These are phyloP conservation scores for Hemistola chrysoprasaria DNA, from an alignment of 2,888 invertebrate species.

Conservation along the genomic window DNA sequence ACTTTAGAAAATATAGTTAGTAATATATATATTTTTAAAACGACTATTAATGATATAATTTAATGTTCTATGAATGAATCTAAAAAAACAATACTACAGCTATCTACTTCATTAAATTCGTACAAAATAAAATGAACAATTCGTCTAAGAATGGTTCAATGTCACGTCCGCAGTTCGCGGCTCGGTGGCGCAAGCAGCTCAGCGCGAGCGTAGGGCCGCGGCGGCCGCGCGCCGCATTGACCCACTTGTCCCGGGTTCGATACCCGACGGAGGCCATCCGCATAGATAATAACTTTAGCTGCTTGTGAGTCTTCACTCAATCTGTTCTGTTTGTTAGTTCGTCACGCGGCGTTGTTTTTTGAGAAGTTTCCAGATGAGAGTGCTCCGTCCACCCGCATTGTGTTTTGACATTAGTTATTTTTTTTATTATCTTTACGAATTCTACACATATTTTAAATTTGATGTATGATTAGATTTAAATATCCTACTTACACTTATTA, in stretches of 20 bases:
- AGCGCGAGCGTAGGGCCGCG: constrained; percentile 27
- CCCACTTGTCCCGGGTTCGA: constrained; percentile 72
- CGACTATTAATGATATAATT: too few species aligned
- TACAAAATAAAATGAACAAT: constrained; percentile 5
- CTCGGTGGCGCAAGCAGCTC: constrained; percentile 40
- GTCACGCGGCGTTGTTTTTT: constrained; percentile 20
- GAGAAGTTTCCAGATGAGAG: neutral
- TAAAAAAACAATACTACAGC: too few species aligned
- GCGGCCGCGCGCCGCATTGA: constrained; percentile 71
- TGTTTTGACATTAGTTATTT: too few species aligned
- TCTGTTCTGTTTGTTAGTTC: constrained; percentile 20
- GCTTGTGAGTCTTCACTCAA: constrained; percentile 51
- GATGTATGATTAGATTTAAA: too few species aligned
- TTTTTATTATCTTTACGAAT: too few species aligned
- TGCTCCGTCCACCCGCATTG: neutral
- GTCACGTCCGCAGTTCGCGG: too few species aligned
- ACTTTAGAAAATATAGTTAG: too few species aligned
- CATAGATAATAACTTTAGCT: constrained; percentile 61
- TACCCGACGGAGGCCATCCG: constrained; percentile 68
- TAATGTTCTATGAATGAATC: too few species aligned
- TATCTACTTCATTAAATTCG: neutral
- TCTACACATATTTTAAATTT: too few species aligned
- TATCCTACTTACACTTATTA: too few species aligned
- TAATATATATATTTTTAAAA: too few species aligned
- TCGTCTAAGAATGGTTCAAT: constrained; percentile 24